Evolutionary conservation across 1,140 invertebrate genomes (phyloP).

Genomic region (Heliothis subflexa): DNA sequence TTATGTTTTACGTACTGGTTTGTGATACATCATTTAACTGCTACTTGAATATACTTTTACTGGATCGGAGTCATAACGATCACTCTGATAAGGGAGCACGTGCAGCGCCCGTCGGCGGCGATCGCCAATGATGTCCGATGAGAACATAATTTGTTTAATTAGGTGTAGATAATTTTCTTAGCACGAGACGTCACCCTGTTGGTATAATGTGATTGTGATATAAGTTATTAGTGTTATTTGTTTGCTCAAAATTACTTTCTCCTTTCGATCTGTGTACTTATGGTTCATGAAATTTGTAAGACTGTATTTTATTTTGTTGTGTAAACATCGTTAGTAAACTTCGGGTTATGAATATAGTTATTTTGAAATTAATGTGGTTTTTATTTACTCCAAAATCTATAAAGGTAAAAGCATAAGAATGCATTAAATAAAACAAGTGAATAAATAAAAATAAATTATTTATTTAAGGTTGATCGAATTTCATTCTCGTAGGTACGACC

Average conservation of each 20-base stretch:
- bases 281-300: conserved; percentile 84
- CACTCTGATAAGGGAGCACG: background rate
- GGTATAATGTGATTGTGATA: conserved; percentile 81
- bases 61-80: background rate
- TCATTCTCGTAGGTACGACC: conserved; percentile 72
- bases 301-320: conserved; percentile 86
- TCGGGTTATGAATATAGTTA: conserved; percentile 85
- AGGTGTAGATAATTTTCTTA: conserved; percentile 44
- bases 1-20: background rate
- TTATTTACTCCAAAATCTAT: conserved; percentile 49
- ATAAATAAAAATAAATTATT: conserved; percentile 83
- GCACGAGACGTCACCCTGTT: conserved; percentile 60
- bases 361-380: conserved; percentile 77
- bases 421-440: conserved; percentile 65
- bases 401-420: too few relatives aligned
- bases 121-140: conserved; percentile 43
- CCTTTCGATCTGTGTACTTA: conserved; percentile 82
- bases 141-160: conserved; percentile 23
- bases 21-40: conserved; percentile 4
- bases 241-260: conserved; percentile 82
- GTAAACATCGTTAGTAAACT: conserved; percentile 80
- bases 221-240: conserved; percentile 71
- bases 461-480: conserved; percentile 81
- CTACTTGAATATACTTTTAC: conserved; percentile 2
- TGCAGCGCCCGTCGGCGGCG: background rate